These are phyloP conservation scores for Sebastes reedi DNA, from an alignment of 2,797 vertebrate genomes.

Conservation along the genomic window DNA sequence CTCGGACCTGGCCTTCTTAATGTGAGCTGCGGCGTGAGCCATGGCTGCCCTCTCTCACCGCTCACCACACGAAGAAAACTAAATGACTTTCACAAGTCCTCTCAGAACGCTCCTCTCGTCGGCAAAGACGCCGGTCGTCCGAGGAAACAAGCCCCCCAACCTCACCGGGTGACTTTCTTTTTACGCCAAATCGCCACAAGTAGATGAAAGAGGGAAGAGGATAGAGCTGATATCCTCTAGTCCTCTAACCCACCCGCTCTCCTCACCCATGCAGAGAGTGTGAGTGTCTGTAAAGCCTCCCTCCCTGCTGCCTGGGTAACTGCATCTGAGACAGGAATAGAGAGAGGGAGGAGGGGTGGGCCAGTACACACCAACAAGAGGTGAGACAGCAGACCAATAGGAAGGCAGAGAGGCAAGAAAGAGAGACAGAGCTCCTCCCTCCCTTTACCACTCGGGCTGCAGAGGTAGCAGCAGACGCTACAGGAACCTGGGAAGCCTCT, in stretches of 20 bases:
- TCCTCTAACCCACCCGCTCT: conserved; percentile 43
- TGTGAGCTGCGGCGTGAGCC: conserved; percentile 96
- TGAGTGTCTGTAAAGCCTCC: conserved; percentile 42
- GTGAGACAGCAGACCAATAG: conserved; percentile 63
- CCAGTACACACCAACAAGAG: conserved; percentile 57
- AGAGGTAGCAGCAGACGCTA: conserved; percentile 62
- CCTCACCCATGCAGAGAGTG: conserved; percentile 35
- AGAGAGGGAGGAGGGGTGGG: conserved; percentile 42
- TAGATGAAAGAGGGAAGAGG: conserved; percentile 8
- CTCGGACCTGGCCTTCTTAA: conserved; percentile 94
- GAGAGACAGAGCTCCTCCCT: conserved; percentile 49
- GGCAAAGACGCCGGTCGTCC: not conserved
- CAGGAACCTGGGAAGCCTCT: conserved; percentile 64
- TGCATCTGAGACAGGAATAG: conserved; percentile 65
- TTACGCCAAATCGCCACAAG: conserved; percentile 44
- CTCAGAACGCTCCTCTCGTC: not conserved
- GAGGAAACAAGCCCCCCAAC: not conserved
- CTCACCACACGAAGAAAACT: conserved; percentile 12
- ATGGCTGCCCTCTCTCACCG: conserved; percentile 73
- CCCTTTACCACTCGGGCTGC: conserved; percentile 44
- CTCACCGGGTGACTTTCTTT: conserved; percentile 30
- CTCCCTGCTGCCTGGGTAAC: conserved; percentile 60
- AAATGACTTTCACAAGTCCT: conserved; percentile 44
- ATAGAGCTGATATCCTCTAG: conserved; percentile 24
- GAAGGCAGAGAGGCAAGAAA: conserved; percentile 30